phyloP scores from a whole-genome alignment of 1,140 invertebrate genomes.

The Lutraria rhynchaena region DNA sequence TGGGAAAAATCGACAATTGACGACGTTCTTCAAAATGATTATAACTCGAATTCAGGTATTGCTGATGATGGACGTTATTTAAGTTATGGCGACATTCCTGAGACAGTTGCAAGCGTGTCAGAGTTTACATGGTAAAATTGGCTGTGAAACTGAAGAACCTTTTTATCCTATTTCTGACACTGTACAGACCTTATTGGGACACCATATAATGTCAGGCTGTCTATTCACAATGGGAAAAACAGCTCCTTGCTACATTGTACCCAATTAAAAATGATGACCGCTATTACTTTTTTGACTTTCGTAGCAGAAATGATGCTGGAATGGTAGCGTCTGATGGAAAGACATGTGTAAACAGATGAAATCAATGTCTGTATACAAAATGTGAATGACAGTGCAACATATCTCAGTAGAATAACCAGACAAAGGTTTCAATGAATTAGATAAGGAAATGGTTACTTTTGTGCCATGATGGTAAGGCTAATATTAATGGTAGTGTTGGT shows the following conservation, averaged over 20 bases:
- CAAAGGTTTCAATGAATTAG: background rate
- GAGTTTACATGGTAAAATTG: conserved; percentile 13
- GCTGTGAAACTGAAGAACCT: background rate
- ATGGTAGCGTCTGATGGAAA: background rate
- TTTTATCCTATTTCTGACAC: conserved; percentile 18
- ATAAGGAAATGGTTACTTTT: background rate
- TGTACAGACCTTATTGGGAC: background rate
- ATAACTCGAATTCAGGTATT: background rate
- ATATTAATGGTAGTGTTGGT: too few species aligned
- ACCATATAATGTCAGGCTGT: conserved; percentile 18
- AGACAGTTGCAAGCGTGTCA: background rate
- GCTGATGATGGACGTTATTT: background rate
- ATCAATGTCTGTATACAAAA: background rate
- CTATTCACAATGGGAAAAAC: conserved; percentile 7
- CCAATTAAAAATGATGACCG: conserved; percentile 6
- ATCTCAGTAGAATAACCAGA: background rate
- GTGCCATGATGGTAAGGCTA: background rate
- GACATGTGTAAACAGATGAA: background rate
- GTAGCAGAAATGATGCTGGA: conserved; percentile 4
- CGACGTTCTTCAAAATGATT: background rate
- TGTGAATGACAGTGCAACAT: background rate
- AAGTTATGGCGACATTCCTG: conserved; percentile 3
- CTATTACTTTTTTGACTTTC: conserved; percentile 16
- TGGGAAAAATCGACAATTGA: background rate
- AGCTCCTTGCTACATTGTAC: background rate